Conservation (phyloP, 2,113 vertebrate genomes). For the Perognathus longimembris region DNA sequence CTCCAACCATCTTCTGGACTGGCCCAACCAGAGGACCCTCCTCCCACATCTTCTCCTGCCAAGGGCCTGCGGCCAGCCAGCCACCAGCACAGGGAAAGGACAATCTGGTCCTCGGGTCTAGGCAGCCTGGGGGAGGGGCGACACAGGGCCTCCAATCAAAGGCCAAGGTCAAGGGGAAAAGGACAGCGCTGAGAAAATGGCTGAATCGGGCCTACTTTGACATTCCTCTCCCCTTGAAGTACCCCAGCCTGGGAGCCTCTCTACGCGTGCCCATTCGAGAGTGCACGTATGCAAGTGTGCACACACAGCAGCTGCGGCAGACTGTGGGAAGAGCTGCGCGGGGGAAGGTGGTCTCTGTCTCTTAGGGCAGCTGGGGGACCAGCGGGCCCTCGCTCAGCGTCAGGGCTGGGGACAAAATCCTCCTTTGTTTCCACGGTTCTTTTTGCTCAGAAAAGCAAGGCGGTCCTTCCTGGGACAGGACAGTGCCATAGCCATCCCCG, state of each 20-base stretch:
- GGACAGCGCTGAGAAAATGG: background rate
- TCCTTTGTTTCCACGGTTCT: background rate
- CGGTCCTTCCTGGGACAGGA: background rate
- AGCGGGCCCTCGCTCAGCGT: too few relatives aligned
- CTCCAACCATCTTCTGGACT: background rate
- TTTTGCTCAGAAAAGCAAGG: background rate
- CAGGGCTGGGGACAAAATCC: slow-evolving; percentile 44
- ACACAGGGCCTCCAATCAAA: slow-evolving; percentile 56
- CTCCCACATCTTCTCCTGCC: background rate
- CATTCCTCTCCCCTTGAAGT: background rate
- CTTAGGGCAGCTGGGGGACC: too few relatives aligned
- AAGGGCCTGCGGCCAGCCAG: background rate
- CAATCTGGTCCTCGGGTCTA: slow-evolving; percentile 72
- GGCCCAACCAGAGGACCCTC: background rate
- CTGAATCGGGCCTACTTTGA: background rate
- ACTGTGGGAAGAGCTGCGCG: too few relatives aligned
- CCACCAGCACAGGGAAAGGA: background rate
- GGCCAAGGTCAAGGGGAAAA: slow-evolving; percentile 65
- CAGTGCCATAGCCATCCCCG: accelerated
- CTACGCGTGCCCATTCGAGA: accelerated
- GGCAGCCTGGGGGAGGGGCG: slow-evolving; percentile 31
- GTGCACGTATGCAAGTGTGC: accelerated
- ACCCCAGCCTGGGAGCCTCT: background rate
- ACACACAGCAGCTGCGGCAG: too few relatives aligned
- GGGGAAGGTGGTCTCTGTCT: too few relatives aligned